Conservation (phyloP, 2,113 vertebrate species). For the Lipophrys pholis region DNA sequence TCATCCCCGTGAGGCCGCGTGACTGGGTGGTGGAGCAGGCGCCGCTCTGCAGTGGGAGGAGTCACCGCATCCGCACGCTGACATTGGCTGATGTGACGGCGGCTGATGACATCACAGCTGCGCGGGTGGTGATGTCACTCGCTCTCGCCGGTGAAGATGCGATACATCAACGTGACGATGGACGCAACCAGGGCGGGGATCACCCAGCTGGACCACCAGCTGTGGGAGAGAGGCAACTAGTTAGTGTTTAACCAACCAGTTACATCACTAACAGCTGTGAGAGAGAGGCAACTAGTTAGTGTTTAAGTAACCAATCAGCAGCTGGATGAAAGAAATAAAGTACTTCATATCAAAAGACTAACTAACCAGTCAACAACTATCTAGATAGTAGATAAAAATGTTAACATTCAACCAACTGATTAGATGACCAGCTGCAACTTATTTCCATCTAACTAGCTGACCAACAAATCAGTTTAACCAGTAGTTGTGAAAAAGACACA, state of each 20-base stretch:
- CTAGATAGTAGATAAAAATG: too few species aligned
- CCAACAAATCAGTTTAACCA: neutral
- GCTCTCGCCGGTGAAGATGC: constrained; percentile 80
- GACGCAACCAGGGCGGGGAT: constrained; percentile 85
- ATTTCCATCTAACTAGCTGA: neutral
- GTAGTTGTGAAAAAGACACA: neutral
- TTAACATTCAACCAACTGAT: neutral
- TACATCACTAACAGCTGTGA: constrained; percentile 87
- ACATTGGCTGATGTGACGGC: constrained; percentile 12
- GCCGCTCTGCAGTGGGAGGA: neutral
- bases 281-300: constrained; percentile 12
- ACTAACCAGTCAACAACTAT: neutral
- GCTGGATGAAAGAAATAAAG: too few species aligned
- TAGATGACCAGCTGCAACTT: constrained; percentile 85
- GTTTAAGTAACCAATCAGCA: neutral
- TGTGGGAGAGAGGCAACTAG: constrained; percentile 55
- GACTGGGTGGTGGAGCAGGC: neutral
- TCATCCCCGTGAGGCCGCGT: too few species aligned
- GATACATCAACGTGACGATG: constrained; percentile 89
- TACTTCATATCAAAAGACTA: too few species aligned
- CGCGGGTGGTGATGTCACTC: constrained; percentile 57
- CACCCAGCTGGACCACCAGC: constrained; percentile 90
- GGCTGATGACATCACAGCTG: constrained; percentile 27
- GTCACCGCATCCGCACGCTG: neutral
- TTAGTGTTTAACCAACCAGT: neutral